Percentiles rank a stretch among this genome's conserved stretches.
Evolutionary conservation across 2,888 invertebrate genomes (phyloP).

Genomic region (Morinoia aosen): DNA sequence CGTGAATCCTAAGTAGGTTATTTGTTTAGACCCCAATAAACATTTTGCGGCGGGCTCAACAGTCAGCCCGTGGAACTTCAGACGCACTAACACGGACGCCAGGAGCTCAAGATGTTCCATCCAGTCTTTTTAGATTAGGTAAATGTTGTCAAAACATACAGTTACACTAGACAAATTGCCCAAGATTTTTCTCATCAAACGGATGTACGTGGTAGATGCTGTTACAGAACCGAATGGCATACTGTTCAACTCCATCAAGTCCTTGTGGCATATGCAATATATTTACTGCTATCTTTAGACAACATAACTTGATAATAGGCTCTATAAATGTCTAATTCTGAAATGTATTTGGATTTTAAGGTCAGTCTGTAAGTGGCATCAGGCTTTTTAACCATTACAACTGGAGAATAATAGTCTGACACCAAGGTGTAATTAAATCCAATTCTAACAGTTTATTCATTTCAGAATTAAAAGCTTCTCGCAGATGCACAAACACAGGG

Average conservation of each 20-base stretch:
- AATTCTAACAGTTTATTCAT: background rate
- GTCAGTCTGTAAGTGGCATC: background rate
- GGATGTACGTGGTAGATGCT: conserved; percentile 21
- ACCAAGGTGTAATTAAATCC: background rate
- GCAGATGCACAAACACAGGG: too few species aligned
- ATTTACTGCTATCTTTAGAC: background rate
- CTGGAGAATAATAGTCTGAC: background rate
- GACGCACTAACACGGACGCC: background rate
- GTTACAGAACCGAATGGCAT: conserved; percentile 42
- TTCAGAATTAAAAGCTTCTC: too few species aligned
- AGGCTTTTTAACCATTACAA: background rate
- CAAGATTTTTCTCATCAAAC: conserved; percentile 30
- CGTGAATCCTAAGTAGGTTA: conserved; percentile 40
- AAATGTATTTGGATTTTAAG: background rate
- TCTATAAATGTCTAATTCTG: background rate
- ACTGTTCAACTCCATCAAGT: conserved; percentile 52
- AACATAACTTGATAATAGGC: background rate
- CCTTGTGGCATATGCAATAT: conserved; percentile 40
- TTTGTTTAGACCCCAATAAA: background rate
- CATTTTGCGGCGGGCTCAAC: background rate
- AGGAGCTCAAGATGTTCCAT: background rate
- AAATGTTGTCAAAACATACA: background rate
- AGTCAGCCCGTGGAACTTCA: conserved; percentile 10
- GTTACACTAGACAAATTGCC: background rate
- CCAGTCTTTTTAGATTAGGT: background rate